phyloP scores from a whole-genome alignment of 2,888 invertebrate genomes.

The Tuta absoluta region DNA sequence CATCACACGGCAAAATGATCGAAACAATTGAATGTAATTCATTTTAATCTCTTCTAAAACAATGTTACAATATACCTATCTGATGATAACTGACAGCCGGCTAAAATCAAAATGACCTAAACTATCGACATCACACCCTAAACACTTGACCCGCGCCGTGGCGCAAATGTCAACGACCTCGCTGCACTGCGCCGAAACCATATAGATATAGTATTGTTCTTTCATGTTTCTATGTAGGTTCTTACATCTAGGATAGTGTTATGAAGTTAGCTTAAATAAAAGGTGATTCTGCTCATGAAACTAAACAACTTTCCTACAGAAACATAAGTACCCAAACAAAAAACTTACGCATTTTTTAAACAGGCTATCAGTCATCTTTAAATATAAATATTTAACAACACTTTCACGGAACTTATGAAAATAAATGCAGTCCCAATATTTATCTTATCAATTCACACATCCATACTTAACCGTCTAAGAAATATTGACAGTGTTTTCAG shows the following conservation, averaged over 20 bases:
- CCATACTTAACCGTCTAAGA: not conserved
- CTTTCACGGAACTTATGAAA: not conserved
- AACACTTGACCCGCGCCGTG: not conserved
- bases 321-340: not conserved
- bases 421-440: conserved; percentile 5
- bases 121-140: not conserved
- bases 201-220: not conserved
- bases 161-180: not conserved
- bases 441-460: conserved; percentile 17
- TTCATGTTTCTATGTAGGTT: not conserved
- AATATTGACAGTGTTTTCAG: not conserved
- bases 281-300: not conserved
- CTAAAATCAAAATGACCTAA: not conserved
- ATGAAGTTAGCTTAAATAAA: too few relatives aligned
- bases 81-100: too few relatives aligned
- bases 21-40: too few relatives aligned
- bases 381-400: not conserved
- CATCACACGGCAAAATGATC: too few relatives aligned
- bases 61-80: too few relatives aligned
- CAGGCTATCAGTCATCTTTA: conserved; percentile 1
- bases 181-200: conserved; percentile 5
- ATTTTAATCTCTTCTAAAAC: too few relatives aligned
- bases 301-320: too few relatives aligned
- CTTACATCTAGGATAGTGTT: too few relatives aligned
- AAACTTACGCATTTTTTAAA: not conserved